phyloP scores from a whole-genome alignment of 37 sponge, comb jelly and placozoan genomes.

The Haliclona indistincta region DNA sequence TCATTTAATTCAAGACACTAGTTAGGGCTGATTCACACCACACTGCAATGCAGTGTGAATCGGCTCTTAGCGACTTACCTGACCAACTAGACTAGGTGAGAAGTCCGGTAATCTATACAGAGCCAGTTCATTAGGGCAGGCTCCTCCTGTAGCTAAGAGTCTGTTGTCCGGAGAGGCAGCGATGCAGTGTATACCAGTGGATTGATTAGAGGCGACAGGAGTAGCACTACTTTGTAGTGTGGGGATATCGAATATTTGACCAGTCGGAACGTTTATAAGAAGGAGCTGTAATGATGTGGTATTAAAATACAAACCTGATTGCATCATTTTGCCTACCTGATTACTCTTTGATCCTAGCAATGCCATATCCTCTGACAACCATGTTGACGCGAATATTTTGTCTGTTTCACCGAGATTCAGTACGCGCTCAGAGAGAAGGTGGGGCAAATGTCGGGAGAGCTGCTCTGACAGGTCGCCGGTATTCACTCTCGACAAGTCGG shows the following conservation, averaged over 20 bases:
- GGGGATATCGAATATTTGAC: constrained; percentile 28
- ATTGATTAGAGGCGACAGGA: neutral
- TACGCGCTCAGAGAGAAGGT: constrained; percentile 43
- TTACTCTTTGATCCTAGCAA: constrained; percentile 81
- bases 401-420: constrained; percentile 59
- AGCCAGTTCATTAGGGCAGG: constrained; percentile 68
- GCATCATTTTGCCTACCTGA: constrained; percentile 34
- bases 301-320: neutral
- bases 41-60: no score
- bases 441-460: constrained; percentile 43
- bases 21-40: no score
- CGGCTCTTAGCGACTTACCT: constrained; percentile 66
- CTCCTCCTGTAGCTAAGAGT: constrained; percentile 72
- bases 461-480: neutral
- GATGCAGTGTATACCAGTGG: constrained; percentile 76
- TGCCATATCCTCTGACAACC: constrained; percentile 70
- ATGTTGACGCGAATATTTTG: constrained; percentile 80
- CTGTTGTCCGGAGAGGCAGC: constrained; percentile 18
- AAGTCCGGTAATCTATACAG: constrained; percentile 68
- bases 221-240: constrained; percentile 5
- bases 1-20: no score
- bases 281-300: constrained; percentile 26
- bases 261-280: constrained; percentile 16
- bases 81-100: constrained; percentile 56
- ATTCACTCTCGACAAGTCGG: no score